A percentile compares a stretch with the other conserved stretches of the same genome.
phyloP scores from a whole-genome alignment of 1,140 invertebrate genomes.

The Phthorimaea operculella region DNA sequence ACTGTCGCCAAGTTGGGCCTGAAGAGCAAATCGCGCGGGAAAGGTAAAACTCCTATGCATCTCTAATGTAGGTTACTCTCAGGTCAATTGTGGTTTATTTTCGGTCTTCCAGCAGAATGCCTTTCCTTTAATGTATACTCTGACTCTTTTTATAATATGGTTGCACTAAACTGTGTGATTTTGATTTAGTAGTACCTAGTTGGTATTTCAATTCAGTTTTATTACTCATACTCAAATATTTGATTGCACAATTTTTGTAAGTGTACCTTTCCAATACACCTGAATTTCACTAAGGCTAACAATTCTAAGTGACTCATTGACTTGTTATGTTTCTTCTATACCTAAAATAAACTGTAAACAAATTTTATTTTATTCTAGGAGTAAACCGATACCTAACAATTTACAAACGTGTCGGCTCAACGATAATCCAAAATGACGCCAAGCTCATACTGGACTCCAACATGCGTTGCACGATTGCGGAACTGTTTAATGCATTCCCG shows the following conservation, averaged over 20 bases:
- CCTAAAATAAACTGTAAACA: neutral
- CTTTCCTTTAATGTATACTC: too few relatives aligned
- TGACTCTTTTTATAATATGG: too few relatives aligned
- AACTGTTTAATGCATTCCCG: conserved; percentile 74
- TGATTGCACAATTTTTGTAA: too few relatives aligned
- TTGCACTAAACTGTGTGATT: too few relatives aligned
- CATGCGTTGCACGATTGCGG: conserved; percentile 69
- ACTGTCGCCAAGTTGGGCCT: conserved; percentile 73
- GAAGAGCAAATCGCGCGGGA: conserved; percentile 74
- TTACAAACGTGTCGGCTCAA: conserved; percentile 78
- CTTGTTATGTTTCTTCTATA: neutral
- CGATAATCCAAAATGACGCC: conserved; percentile 78
- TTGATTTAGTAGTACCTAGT: too few relatives aligned
- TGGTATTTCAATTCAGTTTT: too few relatives aligned
- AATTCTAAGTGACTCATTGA: too few relatives aligned
- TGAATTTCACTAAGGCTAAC: too few relatives aligned
- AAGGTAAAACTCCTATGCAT: conserved; percentile 41
- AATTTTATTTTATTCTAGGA: conserved; percentile 57
- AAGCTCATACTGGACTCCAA: conserved; percentile 73
- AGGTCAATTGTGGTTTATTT: neutral
- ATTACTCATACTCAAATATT: too few relatives aligned
- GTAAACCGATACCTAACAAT: conserved; percentile 78
- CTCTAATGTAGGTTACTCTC: neutral
- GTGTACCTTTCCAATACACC: too few relatives aligned
- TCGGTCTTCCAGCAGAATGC: too few relatives aligned